Evolutionary conservation across 2,888 invertebrate genomes (phyloP), one percentile per base, ranked within the genome.

Genomic region (Drosophila paramelanica): DNA sequence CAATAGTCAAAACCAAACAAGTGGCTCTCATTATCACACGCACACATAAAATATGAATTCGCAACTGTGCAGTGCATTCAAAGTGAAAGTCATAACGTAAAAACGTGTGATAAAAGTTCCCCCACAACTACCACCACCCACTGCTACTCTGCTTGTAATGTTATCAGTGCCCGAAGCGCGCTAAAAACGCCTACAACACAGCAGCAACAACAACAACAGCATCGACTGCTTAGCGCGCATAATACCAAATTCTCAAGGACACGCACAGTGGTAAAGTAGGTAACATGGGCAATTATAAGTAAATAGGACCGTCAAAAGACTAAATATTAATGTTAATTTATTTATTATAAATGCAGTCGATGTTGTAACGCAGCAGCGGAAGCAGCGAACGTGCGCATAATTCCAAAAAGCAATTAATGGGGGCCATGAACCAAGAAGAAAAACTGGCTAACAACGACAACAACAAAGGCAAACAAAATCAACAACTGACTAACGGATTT

Each of bases 161-260:
- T 79, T 88, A 88, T 83, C 79, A 81, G 82, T 71, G 62, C 49
- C 36, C 50, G 49, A 66, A 73, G 79, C 84, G 81, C 79, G 84
- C 81, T 76, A 78, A 83, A 78, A 76, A 66, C 78, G 66, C 64
- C 72, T 53, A 72, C 75, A 65, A 73, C 45, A 65, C 20, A 42
- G 20, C 10, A 42, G 42, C 11, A 59, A 59, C 42, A 57, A 17
- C 47, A 62, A 20, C 31, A 38, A 31, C n/a, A 56, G 33, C 57
- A 49, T 17, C 17, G 33, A 43, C 14, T 23, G 61, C 60, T 52
- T 59, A 73, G 73, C 73, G 52, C 53, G 43, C 60, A 68, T 45
- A 61, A 59, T 67, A 70, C 49, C 42, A 59, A 67, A 51, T 65
- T 71, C 68, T 68, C 78, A 83, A 83, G 86, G 86, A 86, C 86